Base-by-base conservation (phyloP, 2,888 invertebrate species). In the Norana najaformis region DNA sequence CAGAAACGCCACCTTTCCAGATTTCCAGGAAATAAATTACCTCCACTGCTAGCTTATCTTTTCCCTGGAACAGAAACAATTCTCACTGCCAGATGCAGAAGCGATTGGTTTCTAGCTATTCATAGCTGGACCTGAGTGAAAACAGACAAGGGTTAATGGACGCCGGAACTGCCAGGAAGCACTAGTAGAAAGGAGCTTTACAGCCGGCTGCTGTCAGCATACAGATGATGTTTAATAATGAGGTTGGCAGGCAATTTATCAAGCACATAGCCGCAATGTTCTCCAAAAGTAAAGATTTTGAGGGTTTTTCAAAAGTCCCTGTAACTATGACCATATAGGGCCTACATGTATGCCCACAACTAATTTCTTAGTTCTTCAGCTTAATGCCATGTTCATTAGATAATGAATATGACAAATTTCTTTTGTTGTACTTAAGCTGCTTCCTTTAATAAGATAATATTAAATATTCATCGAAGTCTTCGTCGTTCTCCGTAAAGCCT, bases 191-290 rank as follows among this genome's bases (percentile, higher is more conserved):
- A 11, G 69, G 23, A 23, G 20, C 20, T 47, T 47, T 23, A 47
- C 69, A 69, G 30, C 69, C n/a, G 0, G 11, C 11, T 69, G 69
- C n/a, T 69, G 30, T n/a, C 69, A 69, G 69, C 69, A 69, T n/a
- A 69, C 69, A n/a, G n/a, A 30, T 69, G 69, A 13, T n/a, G n/a
- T 1, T n/a, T 16, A n/a, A n/a, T n/a, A 69, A 69, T 69, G 1
- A n/a, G 69, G 69, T n/a, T 69, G 69, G 69, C 69, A n/a, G 30
- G 69, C 69, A n/a, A 69, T 69, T n/a, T 69, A 69, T 69, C 69
- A 69, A 53, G 53, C 53, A 30, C 53, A 1, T 1, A 53, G 23
- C 30, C 0, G 23, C 53, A 53, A 69, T n/a, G 16, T n/a, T 69
- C n/a, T 69, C n/a, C 69, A n/a, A n/a, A n/a, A 69, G n/a, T 8